phyloP scores from a whole-genome alignment of 2,888 invertebrate genomes.

The Drosophila tripunctata region DNA sequence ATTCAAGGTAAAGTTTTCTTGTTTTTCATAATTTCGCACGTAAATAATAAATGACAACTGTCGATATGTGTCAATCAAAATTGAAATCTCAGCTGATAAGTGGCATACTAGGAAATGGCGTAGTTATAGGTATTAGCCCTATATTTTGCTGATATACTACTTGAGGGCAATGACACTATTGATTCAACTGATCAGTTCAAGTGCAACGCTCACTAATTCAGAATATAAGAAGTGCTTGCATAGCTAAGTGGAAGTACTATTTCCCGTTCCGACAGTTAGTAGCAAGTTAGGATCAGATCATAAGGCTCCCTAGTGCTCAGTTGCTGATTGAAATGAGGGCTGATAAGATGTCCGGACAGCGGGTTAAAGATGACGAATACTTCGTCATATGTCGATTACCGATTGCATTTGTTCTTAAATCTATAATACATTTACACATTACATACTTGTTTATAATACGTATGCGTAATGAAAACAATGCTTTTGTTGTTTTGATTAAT shows the following conservation, averaged over 20 bases:
- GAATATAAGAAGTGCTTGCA: not conserved
- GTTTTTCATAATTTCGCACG: constrained; percentile 20
- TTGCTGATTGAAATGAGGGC: constrained; percentile 7
- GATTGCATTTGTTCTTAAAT: constrained; percentile 35
- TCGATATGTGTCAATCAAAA: constrained; percentile 54
- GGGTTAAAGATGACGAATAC: constrained; percentile 48
- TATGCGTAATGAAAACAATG: constrained; percentile 58
- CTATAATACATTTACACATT: not conserved
- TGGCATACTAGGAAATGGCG: constrained; percentile 27
- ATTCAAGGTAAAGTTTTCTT: constrained; percentile 11
- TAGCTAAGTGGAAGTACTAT: not conserved
- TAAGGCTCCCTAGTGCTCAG: not conserved
- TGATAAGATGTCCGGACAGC: constrained; percentile 36
- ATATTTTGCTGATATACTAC: not conserved
- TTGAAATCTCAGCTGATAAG: constrained; percentile 44
- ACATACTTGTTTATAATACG: constrained; percentile 2
- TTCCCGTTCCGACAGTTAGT: not conserved
- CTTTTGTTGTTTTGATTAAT: constrained; percentile 64
- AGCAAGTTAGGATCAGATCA: not conserved
- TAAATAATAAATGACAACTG: constrained; percentile 39
- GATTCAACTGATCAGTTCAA: constrained; percentile 31
- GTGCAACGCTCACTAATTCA: constrained; percentile 29
- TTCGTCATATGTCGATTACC: constrained; percentile 45
- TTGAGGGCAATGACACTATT: constrained; percentile 44
- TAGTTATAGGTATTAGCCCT: constrained; percentile 30